A percentile compares a stretch with the other conserved stretches of the same genome.
Evolutionary conservation across 2,113 vertebrate genomes (phyloP).

Genomic region (Globicephala melas): DNA sequence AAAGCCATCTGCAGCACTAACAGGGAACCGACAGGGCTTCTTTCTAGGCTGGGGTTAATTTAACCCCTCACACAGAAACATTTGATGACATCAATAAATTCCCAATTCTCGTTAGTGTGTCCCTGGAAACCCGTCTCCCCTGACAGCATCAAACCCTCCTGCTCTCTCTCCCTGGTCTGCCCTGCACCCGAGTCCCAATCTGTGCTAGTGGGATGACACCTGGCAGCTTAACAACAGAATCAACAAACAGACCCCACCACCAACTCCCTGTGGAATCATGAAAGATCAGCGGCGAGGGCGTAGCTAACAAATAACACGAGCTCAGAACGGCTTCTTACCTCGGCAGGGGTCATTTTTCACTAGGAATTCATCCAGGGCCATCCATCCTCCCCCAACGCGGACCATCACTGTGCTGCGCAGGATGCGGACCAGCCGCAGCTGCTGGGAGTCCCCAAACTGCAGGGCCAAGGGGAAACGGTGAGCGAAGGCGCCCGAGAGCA

Average conservation of each 20-base stretch:
- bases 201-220: not conserved
- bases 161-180: not conserved
- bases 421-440: constrained; percentile 97
- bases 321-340: constrained; percentile 85
- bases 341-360: constrained; percentile 99
- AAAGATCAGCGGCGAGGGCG: fast-evolving
- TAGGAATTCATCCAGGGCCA: constrained; percentile 98
- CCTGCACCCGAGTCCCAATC: not conserved
- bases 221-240: not conserved
- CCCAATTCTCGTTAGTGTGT: not conserved
- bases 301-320: not conserved
- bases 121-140: not conserved
- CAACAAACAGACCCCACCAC: not conserved
- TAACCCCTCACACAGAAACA: not conserved
- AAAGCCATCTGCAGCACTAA: not conserved
- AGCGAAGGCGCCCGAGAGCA: not conserved
- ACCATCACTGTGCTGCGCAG: constrained; percentile 99
- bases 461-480: constrained; percentile 64
- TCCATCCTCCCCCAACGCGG: constrained; percentile 97
- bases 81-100: not conserved
- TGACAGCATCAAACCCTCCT: not conserved
- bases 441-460: constrained; percentile 99
- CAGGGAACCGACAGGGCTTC: not conserved
- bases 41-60: not conserved
- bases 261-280: not conserved